These are phyloP conservation scores for Synanthedon tipuliformis DNA, from an alignment of 2,888 invertebrate species.

Conservation along the genomic window DNA sequence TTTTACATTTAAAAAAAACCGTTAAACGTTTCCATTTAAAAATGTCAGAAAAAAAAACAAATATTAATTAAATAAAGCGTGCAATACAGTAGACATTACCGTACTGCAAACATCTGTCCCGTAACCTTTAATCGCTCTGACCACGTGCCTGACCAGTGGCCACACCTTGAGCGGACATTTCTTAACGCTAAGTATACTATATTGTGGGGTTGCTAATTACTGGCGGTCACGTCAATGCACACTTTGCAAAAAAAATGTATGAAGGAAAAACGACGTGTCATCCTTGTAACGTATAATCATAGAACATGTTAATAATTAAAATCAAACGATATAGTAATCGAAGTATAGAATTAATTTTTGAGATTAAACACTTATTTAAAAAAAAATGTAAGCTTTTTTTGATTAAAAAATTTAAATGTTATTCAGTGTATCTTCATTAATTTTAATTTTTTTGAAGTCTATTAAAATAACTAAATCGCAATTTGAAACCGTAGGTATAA, in stretches of 20 bases:
- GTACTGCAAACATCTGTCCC: slow-evolving; percentile 39
- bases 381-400: too few species aligned
- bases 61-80: neutral
- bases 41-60: neutral
- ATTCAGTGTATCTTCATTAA: too few species aligned
- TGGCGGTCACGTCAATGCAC: neutral
- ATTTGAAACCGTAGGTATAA: too few species aligned
- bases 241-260: neutral
- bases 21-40: neutral
- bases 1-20: neutral
- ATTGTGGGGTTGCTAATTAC: neutral
- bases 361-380: too few species aligned
- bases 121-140: slow-evolving; percentile 27
- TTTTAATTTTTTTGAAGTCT: too few species aligned
- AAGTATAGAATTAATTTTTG: too few species aligned
- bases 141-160: slow-evolving; percentile 8
- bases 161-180: slow-evolving; percentile 2
- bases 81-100: slow-evolving; percentile 8
- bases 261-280: neutral
- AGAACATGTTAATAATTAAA: neutral
- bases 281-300: neutral
- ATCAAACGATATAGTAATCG: too few species aligned
- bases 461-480: too few species aligned
- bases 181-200: neutral
- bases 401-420: too few species aligned